phyloP scores from a whole-genome alignment of 1,140 invertebrate genomes.

The Plodia interpunctella region DNA sequence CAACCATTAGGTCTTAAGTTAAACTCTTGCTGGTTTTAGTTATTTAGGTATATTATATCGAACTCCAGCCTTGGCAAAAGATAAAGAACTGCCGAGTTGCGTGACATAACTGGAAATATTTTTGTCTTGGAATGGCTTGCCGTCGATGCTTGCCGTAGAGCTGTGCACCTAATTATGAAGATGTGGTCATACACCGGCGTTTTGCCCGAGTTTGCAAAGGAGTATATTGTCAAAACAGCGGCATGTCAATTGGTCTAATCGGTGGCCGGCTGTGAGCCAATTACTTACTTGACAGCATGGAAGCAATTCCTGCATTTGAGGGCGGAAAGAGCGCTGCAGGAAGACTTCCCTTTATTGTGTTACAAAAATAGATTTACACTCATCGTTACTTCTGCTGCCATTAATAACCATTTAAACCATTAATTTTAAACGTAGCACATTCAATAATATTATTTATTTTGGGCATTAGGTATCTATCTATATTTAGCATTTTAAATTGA shows the following conservation, averaged over 20 bases:
- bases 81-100: too few relatives aligned
- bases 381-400: constrained; percentile 23
- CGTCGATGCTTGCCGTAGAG: background rate
- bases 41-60: too few relatives aligned
- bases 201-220: constrained; percentile 17
- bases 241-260: constrained; percentile 73
- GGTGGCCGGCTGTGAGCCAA: constrained; percentile 68
- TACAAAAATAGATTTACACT: constrained; percentile 55
- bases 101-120: too few relatives aligned
- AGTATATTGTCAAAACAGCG: constrained; percentile 72
- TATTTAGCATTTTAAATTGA: too few relatives aligned
- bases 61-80: too few relatives aligned
- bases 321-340: constrained; percentile 66
- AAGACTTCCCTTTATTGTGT: constrained; percentile 67
- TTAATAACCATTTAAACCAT: background rate
- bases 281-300: constrained; percentile 74
- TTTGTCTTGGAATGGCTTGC: too few relatives aligned
- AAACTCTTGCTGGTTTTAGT: too few relatives aligned
- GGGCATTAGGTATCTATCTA: too few relatives aligned
- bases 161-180: background rate
- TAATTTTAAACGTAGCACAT: too few relatives aligned
- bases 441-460: too few relatives aligned
- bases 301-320: constrained; percentile 74
- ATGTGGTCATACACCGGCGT: background rate
- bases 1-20: too few relatives aligned